Base-by-base conservation (phyloP, 2,888 invertebrate genomes). In the Crocallis elinguaria region DNA sequence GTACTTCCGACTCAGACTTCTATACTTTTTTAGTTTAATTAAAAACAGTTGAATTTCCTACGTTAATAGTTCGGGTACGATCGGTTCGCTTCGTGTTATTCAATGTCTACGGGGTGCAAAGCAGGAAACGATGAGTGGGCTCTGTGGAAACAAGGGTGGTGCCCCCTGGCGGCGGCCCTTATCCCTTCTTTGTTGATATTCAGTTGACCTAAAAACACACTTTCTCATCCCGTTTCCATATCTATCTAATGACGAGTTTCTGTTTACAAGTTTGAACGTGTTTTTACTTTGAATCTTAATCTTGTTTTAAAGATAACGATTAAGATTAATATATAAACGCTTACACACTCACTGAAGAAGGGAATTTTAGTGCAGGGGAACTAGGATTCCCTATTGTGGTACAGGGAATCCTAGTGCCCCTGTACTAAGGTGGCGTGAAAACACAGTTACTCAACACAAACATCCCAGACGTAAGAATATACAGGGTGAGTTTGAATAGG, bases 191-290 rank as follows among this genome's bases (percentile, higher is more conserved):
- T 84, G 86, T 86, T 87, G 84, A 82, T 79, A 77, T 82, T 82
- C 75, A 67, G 67, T 72, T 88, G 88, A 88, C 89, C 89, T 85
- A 88, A 74, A 89, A 88, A 88, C 88, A 86, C 81, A 82, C 75
- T 81, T 84, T 73, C 66, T 67, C 66, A 68, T 71, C 66, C 62
- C 60, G 62, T 53, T 62, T 62, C 57, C 52, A 49, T 54, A 54
- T 44, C 50, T 50, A 49, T 57, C 44, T 49, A 39, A 48, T 57
- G 49, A 50, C 42, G 35, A 51, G 36, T 52, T 44, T 45, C 55
- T 53, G 55, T 53, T 49, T 57, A 57, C 38, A 55, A 62, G 38
- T 23, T 32, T 33, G 33, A 42, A 17, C 13, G 3, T 14, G 23
- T 25, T 39, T 27, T 39, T 12, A 8, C 19, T 19, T 19, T 19